Evolutionary conservation across 53 echinoderm and acorn worm species (phyloP), one percentile per base, ranked within the genome.

Genomic region (Patiria pectinifera): DNA sequence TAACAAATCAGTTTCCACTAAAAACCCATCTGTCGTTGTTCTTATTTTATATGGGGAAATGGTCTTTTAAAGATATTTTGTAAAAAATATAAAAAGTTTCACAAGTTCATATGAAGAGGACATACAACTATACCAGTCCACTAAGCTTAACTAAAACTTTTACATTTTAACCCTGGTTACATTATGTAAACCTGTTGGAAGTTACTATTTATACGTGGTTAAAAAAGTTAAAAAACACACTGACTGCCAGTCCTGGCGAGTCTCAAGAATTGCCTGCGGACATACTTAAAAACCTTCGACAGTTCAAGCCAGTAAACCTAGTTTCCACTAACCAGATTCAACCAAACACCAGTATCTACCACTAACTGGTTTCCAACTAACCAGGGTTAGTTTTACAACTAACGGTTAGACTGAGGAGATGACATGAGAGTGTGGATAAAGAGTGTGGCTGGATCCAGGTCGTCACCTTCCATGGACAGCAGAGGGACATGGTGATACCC

Each of bases 401-500:
- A 35, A 35, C 35, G 35, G 35, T 35, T 35, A 35, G 35, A 0
- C 35, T 35, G 35, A 53, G 93, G 92, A 22, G 95, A 26, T n/a
- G 95, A 91, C 86, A 95, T 89, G 85, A 95, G 92, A 44, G 95
- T 95, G 85, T 98, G 95, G 4, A 98, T 91, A 91, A 96, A 98
- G 53, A 97, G 94, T 15, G 97, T 94, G 6, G 99, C 97, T 13
- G 97, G 97, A n/a, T 90, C 83, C 61, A 97, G 75, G 48, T 94
- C 94, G 26, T 94, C 96, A 11, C 99, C 99, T 79, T 95, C 95
- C 44, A 89, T 85, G 18, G 94, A 91, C 22, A 91, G 76, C 18
- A 98, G 85, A 11, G 95, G 95, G 22, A 98, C 91, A 83, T 98
- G 99, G 82, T 96, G 96, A 83, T 98, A 97, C 26, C 99, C 99